Conservation (phyloP, 2,113 vertebrate species). For the Rousettus leschenaultii region DNA sequence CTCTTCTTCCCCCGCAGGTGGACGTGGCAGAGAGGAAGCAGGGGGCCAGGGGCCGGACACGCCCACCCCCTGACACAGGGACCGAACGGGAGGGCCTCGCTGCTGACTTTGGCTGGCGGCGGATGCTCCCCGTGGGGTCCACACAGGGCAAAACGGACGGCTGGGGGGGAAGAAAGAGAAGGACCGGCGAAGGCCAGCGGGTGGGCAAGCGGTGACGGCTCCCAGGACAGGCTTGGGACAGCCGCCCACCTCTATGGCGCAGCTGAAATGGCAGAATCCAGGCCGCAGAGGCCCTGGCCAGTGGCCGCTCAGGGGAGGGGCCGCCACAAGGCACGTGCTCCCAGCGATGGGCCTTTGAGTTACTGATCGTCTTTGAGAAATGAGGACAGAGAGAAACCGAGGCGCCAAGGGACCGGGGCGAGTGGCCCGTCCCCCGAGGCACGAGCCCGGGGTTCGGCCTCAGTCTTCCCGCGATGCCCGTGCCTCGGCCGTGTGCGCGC, state of each 20-base stretch:
- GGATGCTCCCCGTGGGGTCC: accelerated
- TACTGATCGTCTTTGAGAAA: not conserved
- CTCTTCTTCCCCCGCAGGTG: not conserved
- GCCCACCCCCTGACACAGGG: accelerated
- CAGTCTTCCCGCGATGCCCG: accelerated
- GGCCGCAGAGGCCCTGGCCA: too few species aligned
- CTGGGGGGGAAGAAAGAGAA: not conserved
- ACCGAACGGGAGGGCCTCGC: accelerated
- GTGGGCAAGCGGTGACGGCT: accelerated
- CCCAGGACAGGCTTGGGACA: accelerated
- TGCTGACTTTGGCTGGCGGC: accelerated
- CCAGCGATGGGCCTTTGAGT: too few species aligned
- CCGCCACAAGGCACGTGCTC: accelerated
- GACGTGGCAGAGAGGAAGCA: not conserved
- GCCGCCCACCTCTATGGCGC: accelerated
- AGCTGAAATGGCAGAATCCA: not conserved
- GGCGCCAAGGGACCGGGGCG: accelerated
- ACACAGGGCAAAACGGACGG: accelerated
- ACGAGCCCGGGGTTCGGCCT: not conserved
- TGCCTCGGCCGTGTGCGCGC: accelerated
- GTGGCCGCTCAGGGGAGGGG: not conserved
- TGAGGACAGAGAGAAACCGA: not conserved
- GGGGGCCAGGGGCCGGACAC: not conserved
- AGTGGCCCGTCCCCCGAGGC: not conserved
- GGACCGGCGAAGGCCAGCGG: too few species aligned